These are phyloP conservation scores for Rhabdornis inornatus DNA, from an alignment of 2,113 vertebrate species.

Conservation along the genomic window DNA sequence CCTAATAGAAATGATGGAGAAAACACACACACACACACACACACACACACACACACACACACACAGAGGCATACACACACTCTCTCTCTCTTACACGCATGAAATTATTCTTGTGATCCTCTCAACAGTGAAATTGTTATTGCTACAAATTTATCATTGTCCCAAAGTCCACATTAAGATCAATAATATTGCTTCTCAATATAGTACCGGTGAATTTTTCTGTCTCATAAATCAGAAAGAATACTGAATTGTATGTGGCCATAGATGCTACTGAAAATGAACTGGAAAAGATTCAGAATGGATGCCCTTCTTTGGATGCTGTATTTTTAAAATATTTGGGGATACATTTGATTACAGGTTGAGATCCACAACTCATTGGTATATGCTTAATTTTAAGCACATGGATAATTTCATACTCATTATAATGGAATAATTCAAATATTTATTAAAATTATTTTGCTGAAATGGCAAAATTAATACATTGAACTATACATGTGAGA, in stretches of 20 bases:
- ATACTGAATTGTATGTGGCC: background rate
- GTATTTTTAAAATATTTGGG: background rate
- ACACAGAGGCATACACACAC: background rate
- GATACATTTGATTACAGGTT: background rate
- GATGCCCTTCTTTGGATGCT: background rate
- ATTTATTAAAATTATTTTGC: background rate
- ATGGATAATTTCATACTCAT: background rate
- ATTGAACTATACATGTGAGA: background rate
- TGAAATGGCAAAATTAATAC: background rate
- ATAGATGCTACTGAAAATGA: background rate
- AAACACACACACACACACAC: fast-evolving
- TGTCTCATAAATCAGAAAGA: background rate
- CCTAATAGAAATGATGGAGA: background rate
- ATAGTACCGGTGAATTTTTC: background rate
- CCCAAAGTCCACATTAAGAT: background rate
- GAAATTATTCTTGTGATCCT: background rate
- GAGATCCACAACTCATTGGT: background rate
- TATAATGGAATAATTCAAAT: background rate
- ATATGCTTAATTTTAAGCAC: background rate
- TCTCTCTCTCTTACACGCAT: fast-evolving
- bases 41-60: too few relatives aligned
- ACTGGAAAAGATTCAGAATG: background rate
- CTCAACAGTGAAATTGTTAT: background rate
- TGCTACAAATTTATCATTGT: background rate
- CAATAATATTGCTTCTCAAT: background rate